These are phyloP conservation scores for Xyrauchen texanus DNA, from an alignment of 2,113 vertebrate species.

Conservation along the genomic window DNA sequence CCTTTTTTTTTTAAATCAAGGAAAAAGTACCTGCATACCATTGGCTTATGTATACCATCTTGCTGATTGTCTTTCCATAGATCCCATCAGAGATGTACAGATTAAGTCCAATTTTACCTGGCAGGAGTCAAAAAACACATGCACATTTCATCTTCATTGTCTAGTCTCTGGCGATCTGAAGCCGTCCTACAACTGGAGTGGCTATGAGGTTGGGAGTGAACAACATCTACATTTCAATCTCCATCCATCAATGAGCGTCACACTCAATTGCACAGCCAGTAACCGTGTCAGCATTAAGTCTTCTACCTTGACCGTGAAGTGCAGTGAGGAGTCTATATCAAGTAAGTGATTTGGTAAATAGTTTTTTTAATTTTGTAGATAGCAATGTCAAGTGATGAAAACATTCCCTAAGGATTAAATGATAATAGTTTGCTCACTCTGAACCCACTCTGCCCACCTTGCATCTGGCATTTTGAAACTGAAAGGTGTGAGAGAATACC, in stretches of 20 bases:
- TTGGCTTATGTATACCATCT: no score
- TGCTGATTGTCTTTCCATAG: constrained; percentile 41
- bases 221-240: neutral
- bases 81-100: neutral
- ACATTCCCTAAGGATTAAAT: no score
- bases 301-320: neutral
- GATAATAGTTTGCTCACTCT: no score
- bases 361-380: neutral
- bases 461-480: no score
- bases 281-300: neutral
- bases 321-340: neutral
- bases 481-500: no score
- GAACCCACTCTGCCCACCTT: no score
- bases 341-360: fast-evolving
- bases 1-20: no score
- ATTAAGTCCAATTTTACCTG: neutral
- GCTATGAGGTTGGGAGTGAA: constrained; percentile 9
- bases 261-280: constrained; percentile 51
- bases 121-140: fast-evolving
- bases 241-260: neutral
- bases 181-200: constrained; percentile 52
- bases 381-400: neutral
- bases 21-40: no score
- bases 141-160: constrained; percentile 52
- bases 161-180: fast-evolving